These are phyloP conservation scores for Rhea americana DNA, from an alignment of 2,113 vertebrate species.

Conservation along the genomic window DNA sequence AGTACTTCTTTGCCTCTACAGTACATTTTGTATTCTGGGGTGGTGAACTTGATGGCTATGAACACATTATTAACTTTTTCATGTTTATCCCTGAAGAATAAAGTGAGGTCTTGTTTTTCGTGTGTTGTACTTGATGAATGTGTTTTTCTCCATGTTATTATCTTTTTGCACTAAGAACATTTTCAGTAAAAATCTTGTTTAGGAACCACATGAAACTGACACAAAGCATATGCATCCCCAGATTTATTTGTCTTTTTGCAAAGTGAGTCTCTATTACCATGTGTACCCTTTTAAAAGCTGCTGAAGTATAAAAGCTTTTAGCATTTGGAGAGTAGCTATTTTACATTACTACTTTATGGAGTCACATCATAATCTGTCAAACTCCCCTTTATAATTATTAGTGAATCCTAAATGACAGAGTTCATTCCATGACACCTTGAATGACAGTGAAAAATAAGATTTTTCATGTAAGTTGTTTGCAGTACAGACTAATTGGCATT, in stretches of 20 bases:
- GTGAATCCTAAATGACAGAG: constrained; percentile 58
- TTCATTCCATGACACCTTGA: constrained; percentile 58
- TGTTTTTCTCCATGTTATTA: constrained; percentile 47
- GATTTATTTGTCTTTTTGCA: constrained; percentile 73
- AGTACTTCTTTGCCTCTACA: neutral
- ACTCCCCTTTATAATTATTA: constrained; percentile 71
- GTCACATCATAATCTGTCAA: constrained; percentile 64
- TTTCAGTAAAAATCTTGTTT: constrained; percentile 74
- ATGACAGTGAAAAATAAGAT: constrained; percentile 59
- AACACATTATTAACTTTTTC: constrained; percentile 56
- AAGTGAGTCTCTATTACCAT: constrained; percentile 65
- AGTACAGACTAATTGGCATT: constrained; percentile 62
- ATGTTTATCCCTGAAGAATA: constrained; percentile 41
- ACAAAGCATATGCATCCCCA: constrained; percentile 56
- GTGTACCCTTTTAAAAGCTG: constrained; percentile 65
- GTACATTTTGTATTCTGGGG: neutral
- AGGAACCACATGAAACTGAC: constrained; percentile 67
- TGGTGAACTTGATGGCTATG: neutral
- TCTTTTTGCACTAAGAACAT: constrained; percentile 57
- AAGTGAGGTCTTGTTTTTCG: neutral
- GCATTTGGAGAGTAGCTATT: constrained; percentile 61
- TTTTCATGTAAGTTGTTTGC: constrained; percentile 52
- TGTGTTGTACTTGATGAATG: constrained; percentile 50
- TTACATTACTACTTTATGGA: constrained; percentile 57
- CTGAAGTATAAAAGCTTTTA: constrained; percentile 70